Evolutionary conservation across 1,140 invertebrate species (phyloP).

Genomic region (Drosophila suzukii): DNA sequence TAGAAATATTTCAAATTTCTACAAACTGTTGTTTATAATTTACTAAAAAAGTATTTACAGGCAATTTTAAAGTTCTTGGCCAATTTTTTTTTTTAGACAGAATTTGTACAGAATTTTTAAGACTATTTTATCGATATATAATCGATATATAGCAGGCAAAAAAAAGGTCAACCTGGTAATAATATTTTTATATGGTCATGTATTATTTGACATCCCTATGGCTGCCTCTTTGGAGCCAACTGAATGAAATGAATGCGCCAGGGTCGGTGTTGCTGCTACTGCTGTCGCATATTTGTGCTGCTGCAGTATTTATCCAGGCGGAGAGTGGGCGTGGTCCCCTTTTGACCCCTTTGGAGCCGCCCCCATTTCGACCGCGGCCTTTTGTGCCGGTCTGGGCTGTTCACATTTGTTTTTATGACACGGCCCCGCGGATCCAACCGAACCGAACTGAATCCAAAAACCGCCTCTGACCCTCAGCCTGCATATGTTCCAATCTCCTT

Average conservation of each 20-base stretch:
- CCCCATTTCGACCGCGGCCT: neutral
- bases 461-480: constrained; percentile 26
- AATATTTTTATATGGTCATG: constrained; percentile 3
- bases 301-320: constrained; percentile 69
- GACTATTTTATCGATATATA: too few relatives aligned
- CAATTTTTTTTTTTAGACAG: too few relatives aligned
- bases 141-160: neutral
- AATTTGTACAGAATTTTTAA: too few relatives aligned
- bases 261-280: constrained; percentile 19
- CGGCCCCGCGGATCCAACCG: constrained; percentile 15
- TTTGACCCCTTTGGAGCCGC: neutral
- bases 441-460: neutral
- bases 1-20: too few relatives aligned
- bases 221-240: constrained; percentile 1
- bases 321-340: constrained; percentile 4
- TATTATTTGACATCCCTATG: constrained; percentile 3
- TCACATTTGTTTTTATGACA: constrained; percentile 78
- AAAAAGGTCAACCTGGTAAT: neutral
- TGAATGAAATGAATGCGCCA: constrained; percentile 51
- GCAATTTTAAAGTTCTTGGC: too few relatives aligned
- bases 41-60: too few relatives aligned
- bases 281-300: constrained; percentile 71
- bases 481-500: constrained; percentile 18
- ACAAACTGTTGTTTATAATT: too few relatives aligned
- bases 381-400: constrained; percentile 38